phyloP scores from a whole-genome alignment of 2,888 invertebrate genomes.

The Kuschelorhynchus macadamiae region DNA sequence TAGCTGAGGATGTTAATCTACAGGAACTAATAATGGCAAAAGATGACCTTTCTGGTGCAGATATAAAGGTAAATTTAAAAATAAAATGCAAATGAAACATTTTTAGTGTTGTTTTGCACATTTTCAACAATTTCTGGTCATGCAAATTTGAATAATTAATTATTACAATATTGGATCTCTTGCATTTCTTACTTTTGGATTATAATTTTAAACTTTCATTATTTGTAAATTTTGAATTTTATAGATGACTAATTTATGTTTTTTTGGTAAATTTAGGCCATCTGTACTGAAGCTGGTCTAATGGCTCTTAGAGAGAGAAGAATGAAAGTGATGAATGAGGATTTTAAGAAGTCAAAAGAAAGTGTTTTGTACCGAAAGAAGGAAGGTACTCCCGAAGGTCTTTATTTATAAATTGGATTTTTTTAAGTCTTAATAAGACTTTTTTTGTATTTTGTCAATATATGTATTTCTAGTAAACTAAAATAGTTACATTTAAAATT shows the following conservation, averaged over 20 bases:
- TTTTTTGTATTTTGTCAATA: no score
- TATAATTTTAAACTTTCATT: no score
- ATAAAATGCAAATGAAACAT: no score
- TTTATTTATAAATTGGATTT: conserved; percentile 86
- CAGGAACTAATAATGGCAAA: conserved; percentile 98
- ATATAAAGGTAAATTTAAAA: conserved; percentile 85
- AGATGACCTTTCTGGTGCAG: conserved; percentile 98
- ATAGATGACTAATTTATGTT: no score
- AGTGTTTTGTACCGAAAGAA: conserved; percentile 99
- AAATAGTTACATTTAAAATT: no score
- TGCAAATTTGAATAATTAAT: no score
- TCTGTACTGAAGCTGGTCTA: conserved; percentile 99
- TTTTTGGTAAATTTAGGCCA: conserved; percentile 77
- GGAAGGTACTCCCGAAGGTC: conserved; percentile 98
- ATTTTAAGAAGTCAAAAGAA: conserved; percentile 99
- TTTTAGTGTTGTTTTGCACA: no score
- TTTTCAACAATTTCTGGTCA: no score
- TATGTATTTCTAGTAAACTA: no score
- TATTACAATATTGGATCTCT: no score
- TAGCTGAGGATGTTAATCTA: conserved; percentile 96
- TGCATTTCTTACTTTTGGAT: no score
- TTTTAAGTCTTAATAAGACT: neutral
- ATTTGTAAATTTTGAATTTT: no score
- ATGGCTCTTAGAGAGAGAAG: conserved; percentile 97
- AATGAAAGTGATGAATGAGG: conserved; percentile 99